These are phyloP conservation scores for Drosophila peninsularis DNA, from an alignment of 2,888 invertebrate genomes.

Conservation along the genomic window DNA sequence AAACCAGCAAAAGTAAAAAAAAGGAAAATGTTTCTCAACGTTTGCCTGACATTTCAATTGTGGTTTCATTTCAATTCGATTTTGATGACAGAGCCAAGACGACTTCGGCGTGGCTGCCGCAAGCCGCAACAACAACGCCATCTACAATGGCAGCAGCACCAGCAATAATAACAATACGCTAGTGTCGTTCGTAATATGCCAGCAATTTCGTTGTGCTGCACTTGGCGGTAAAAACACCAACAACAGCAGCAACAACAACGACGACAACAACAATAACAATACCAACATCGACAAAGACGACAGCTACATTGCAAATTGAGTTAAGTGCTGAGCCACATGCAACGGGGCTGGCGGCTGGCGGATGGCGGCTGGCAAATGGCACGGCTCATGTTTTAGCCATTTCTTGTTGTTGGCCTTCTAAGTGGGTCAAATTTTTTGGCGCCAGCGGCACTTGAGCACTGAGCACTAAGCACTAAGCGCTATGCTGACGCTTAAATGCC, in stretches of 20 bases:
- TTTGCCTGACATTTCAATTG: slow-evolving; percentile 78
- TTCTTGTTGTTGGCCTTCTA: slow-evolving; percentile 42
- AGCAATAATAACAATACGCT: slow-evolving; percentile 70
- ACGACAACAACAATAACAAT: slow-evolving; percentile 6
- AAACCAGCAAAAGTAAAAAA: slow-evolving; percentile 3
- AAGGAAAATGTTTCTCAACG: slow-evolving; percentile 53
- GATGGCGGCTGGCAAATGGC: slow-evolving; percentile 59
- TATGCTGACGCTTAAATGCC: slow-evolving; percentile 55
- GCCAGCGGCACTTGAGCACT: slow-evolving; percentile 53
- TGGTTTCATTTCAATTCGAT: slow-evolving; percentile 74
- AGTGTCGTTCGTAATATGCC: slow-evolving; percentile 76
- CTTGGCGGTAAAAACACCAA: slow-evolving; percentile 47
- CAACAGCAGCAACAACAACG: slow-evolving; percentile 21
- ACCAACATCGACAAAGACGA: slow-evolving; percentile 17
- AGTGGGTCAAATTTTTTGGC: slow-evolving; percentile 70
- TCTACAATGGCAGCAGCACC: slow-evolving; percentile 31
- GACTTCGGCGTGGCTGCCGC: slow-evolving; percentile 35
- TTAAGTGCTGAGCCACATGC: slow-evolving; percentile 76
- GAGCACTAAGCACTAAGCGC: slow-evolving; percentile 26
- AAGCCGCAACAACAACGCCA: slow-evolving; percentile 46
- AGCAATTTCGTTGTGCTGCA: slow-evolving; percentile 73
- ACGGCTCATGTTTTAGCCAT: slow-evolving; percentile 51
- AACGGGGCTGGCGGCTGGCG: slow-evolving; percentile 29
- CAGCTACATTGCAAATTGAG: slow-evolving; percentile 76
- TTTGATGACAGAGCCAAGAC: slow-evolving; percentile 75